Conservation (phyloP, 2,888 invertebrate genomes). For the Sphaerophoria rueppellii region DNA sequence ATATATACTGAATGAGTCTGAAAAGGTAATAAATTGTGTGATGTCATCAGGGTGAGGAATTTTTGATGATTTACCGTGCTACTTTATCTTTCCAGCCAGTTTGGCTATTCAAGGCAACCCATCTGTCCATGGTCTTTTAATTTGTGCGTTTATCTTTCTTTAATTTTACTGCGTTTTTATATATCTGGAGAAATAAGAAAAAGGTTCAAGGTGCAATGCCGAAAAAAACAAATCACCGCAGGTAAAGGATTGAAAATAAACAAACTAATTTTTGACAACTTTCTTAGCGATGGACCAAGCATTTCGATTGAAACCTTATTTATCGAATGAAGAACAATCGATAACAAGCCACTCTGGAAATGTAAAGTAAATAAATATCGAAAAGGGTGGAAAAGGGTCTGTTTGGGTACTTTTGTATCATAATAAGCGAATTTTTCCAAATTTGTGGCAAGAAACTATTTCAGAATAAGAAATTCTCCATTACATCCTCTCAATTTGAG, state of each 20-base stretch:
- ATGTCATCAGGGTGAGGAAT: conserved; percentile 40
- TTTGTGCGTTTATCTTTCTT: background rate
- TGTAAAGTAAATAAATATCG: no score
- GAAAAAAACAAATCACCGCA: background rate
- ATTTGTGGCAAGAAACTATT: no score
- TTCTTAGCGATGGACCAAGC: background rate
- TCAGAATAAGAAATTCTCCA: no score
- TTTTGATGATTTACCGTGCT: conserved; percentile 77
- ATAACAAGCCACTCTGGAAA: no score
- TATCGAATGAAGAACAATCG: no score
- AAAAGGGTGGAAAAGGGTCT: no score
- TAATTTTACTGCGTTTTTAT: background rate
- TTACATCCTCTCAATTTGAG: no score
- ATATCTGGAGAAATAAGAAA: no score
- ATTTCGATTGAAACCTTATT: no score
- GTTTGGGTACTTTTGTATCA: no score
- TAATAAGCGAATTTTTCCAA: no score
- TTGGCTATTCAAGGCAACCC: conserved; percentile 80
- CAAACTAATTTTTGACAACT: background rate
- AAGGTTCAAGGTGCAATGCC: background rate
- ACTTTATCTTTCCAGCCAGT: conserved; percentile 81
- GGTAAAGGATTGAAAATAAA: background rate
- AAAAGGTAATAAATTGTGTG: background rate
- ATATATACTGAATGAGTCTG: conserved; percentile 92
- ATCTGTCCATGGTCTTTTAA: conserved; percentile 78